Evolutionary conservation across 2,888 invertebrate genomes (phyloP).

Genomic region (Parelbella ahira): DNA sequence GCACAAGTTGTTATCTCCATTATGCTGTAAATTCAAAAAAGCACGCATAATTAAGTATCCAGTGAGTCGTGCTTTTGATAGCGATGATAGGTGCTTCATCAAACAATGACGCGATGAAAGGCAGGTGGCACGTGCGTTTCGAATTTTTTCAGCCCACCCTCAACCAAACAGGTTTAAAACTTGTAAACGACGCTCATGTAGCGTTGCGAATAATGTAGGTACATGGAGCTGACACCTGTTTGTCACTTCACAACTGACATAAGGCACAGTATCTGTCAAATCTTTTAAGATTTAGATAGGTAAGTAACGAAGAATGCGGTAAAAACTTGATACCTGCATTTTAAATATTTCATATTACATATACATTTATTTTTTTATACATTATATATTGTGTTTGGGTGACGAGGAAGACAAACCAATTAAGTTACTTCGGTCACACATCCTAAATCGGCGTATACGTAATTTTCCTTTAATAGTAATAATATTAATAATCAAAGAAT

Average conservation of each 20-base stretch:
- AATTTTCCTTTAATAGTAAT: too few relatives aligned
- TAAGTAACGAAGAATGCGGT: too few relatives aligned
- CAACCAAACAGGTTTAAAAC: conserved; percentile 49
- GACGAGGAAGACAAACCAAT: too few relatives aligned
- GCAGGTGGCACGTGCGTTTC: conserved; percentile 69
- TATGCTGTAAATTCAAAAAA: conserved; percentile 27
- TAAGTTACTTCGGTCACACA: too few relatives aligned
- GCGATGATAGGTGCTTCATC: conserved; percentile 39
- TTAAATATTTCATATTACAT: too few relatives aligned
- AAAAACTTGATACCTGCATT: too few relatives aligned
- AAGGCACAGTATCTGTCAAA: too few relatives aligned
- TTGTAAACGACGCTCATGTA: conserved; percentile 40
- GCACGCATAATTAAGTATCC: conserved; percentile 30
- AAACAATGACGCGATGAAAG: conserved; percentile 52
- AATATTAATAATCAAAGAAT: too few relatives aligned
- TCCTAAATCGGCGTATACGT: too few relatives aligned
- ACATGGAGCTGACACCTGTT: conserved; percentile 39
- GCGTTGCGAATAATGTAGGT: conserved; percentile 32
- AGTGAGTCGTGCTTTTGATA: conserved; percentile 33
- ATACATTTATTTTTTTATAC: too few relatives aligned
- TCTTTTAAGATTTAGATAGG: too few relatives aligned
- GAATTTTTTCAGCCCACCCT: conserved; percentile 56
- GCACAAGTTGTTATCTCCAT: conserved; percentile 18
- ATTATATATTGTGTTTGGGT: too few relatives aligned
- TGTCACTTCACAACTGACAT: neutral